Evolutionary conservation across 1,140 invertebrate species (phyloP), one percentile per base, ranked within the genome.

Genomic region (Drosophila oshimai): DNA sequence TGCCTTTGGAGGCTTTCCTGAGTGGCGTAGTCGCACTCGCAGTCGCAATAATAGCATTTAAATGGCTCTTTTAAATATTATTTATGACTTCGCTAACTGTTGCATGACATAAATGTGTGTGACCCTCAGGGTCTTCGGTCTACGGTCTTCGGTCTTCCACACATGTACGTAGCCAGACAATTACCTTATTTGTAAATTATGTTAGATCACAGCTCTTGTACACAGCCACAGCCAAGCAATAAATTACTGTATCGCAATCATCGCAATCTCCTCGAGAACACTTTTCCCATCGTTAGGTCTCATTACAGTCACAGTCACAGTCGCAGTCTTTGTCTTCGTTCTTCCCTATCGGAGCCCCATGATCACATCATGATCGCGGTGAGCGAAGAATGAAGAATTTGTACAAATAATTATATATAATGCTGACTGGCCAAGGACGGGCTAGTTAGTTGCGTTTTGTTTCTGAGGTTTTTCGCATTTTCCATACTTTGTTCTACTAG

Each of bases 381-480:
- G 26, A 64, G 39, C 20, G 54, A 71, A 73, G 73, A 75, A 61
- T 76, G 41, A 58, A 55, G 71, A 81, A 81, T 81, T 83, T 65
- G 57, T 79, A 62, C 53, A 83, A 58, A 83, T 83, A 83, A 83
- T 83, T 83, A 86, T 83, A 86, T 74, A 79, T 79, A 83, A 83
- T 83, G 74, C 45, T 65, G 70, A 61, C 61, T 68, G 62, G 55
- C 79, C 79, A 83, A 83, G 79, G 79, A 86, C 79, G 71, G 74
- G 74, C 78, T 86, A 65, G 65, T 77, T 77, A 83, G 78, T 39
- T 50, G 68, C 54, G 73, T 80, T 81, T 76, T 65, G 77, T 53
- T 68, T 57, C 70, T 51, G 61, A 57, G 61, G 60, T 41, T 76
- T 72, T 71, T 68, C 60, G 36, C 65, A 68, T 81, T 76, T 80